Base-by-base conservation (phyloP, 1,140 invertebrate species). In the Drosophila leontia region DNA sequence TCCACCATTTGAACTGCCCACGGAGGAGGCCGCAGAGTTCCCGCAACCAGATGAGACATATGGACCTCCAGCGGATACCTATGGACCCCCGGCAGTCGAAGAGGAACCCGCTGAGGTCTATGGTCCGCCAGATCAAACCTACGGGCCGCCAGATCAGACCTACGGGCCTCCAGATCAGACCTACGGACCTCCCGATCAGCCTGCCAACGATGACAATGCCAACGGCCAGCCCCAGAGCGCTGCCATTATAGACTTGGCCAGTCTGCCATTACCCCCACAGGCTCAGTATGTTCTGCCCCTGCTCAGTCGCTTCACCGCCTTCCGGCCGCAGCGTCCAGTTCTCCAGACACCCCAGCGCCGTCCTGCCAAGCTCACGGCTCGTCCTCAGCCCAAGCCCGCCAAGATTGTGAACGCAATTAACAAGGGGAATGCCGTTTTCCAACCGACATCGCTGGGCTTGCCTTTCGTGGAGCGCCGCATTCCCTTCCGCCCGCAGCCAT, bases 1-100 rank as follows among this genome's bases (percentile, higher is more conserved):
- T 48, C 83, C 91, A 4, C 91, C 83, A 23, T 92, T 92, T 29
- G 80, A 82, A 9, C 50, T 92, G 48, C 91, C 91, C 12, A 92
- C 91, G 0, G 83, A 87, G 32, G 65, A 88, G 59, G 70, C 68
- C 9, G 78, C 50, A 1, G 62, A 76, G 15, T 71, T 75, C 17
- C 80, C 78, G 9, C 50, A 65, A 29, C 87, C 85, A 11, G 81
- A 90, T 8, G 41, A 65, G 34, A 81, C 75, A 0, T 88, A 88
- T 57, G 85, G 81, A 0, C 78, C 85, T 7, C 84, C 85, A 37
- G 72, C 79, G 2, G 58, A 78, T 7, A 78, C 75, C 7, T 78
- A 78, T 50, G 57, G 71, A 47, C 79, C 80, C 1, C 80, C 80
- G 2, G 45, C 51, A 2, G 34, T 64, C 11, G 51, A 44, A 5